These are phyloP conservation scores for Apodemus agrarius DNA, from an alignment of 2,797 vertebrate species.

Conservation along the genomic window DNA sequence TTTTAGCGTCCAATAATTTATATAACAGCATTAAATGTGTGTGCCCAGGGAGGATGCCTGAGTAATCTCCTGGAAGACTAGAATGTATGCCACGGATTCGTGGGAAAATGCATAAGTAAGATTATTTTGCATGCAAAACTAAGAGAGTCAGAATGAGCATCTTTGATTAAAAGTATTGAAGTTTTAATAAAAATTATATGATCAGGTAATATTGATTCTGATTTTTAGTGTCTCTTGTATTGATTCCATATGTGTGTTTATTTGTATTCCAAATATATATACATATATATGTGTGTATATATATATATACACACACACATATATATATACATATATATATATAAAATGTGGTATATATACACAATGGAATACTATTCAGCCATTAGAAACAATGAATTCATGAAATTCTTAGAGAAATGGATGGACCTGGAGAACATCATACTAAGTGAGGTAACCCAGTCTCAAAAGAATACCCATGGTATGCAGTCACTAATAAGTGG, in stretches of 20 bases:
- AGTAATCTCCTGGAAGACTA: background rate
- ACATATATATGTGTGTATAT: too few relatives aligned
- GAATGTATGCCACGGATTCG: background rate
- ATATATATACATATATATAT: too few relatives aligned
- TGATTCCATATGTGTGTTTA: background rate
- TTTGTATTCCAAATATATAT: too few relatives aligned
- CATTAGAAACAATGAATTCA: too few relatives aligned
- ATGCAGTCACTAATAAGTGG: too few relatives aligned
- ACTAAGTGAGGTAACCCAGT: too few relatives aligned
- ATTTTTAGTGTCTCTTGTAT: background rate
- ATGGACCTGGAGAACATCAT: too few relatives aligned
- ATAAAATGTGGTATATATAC: too few relatives aligned
- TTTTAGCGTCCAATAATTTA: background rate
- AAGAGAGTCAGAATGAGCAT: background rate
- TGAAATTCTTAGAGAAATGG: too few relatives aligned
- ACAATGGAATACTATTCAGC: too few relatives aligned
- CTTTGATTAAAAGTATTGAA: background rate
- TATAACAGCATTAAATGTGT: background rate
- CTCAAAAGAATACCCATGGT: too few relatives aligned
- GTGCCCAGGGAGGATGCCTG: background rate
- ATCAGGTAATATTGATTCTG: slow-evolving; percentile 23
- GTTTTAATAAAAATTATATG: background rate
- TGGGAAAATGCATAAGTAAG: background rate
- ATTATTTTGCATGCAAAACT: background rate
- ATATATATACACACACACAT: too few relatives aligned